Evolutionary conservation across 2,888 invertebrate genomes (phyloP), one percentile per base, ranked within the genome.

Genomic region (Eilema caniola): DNA sequence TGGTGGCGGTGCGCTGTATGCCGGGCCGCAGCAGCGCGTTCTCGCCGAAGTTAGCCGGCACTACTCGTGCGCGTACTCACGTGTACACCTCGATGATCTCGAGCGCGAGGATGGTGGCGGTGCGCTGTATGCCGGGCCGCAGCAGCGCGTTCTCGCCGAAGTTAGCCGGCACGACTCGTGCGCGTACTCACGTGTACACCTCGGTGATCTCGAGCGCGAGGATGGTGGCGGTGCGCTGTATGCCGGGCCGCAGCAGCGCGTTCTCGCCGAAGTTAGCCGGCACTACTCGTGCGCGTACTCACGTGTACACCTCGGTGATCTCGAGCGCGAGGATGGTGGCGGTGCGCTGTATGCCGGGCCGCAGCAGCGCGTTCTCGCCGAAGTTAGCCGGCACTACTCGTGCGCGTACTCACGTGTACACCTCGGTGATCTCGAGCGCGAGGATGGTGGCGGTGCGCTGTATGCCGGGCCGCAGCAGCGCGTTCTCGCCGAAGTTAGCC

Each of bases 111-210:
- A 96, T 93, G 20, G 95, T 96, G 0, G 95, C 95, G 0, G 93
- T 90, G 59, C 96, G 89, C 61, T 90, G 84, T 41, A 94, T 88
- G 41, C 95, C 95, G 2, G 95, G 94, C 7, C 92, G 85, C 12
- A 96, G 79, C 12, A 97, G 81, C 0, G 96, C 94, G 20, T 95
- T 90, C 85, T 96, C 96, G 0, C 97, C 97, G 78, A 97, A 97
- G 82, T 12, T 11, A 37, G 12, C 37, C 37, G 37, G 37, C n/a
- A n/a, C n/a, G n/a, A n/a, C n/a, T n/a, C n/a, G n/a, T n/a, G n/a
- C n/a, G n/a, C n/a, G n/a, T 37, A 41, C 53, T 71, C 56, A 90
- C 91, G 81, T 93, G 82, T 96, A 97, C 20, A 96, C 91, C 82
- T 96, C 96, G 25, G 96, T 96, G 14, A 96, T 95, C 77, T 96